Conservation (phyloP, 2,113 vertebrate species). For the Pterocles gutturalis region DNA sequence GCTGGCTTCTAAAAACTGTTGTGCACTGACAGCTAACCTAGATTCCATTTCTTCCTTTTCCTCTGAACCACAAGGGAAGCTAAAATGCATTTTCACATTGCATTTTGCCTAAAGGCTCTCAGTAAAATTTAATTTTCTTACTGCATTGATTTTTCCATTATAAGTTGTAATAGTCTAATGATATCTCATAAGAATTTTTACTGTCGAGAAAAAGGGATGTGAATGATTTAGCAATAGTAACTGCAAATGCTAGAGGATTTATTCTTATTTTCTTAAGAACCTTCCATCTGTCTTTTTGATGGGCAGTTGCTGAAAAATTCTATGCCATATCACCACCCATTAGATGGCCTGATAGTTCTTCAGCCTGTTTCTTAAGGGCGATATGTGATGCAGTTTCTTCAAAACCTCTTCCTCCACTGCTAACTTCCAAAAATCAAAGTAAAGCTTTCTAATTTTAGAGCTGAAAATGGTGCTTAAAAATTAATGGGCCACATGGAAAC, state of each 20-base stretch:
- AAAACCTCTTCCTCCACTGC: not conserved
- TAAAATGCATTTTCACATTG: slow-evolving; percentile 93
- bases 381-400: not conserved
- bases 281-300: slow-evolving; percentile 20
- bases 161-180: slow-evolving; percentile 88
- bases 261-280: slow-evolving; percentile 43
- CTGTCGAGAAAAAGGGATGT: slow-evolving; percentile 68
- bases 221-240: slow-evolving; percentile 76
- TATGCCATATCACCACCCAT: not conserved
- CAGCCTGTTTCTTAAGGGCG: not conserved
- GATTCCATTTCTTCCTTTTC: slow-evolving; percentile 81
- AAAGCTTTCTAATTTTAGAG: not conserved
- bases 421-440: slow-evolving; percentile 37
- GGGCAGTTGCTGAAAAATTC: slow-evolving; percentile 1
- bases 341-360: not conserved
- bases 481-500: slow-evolving; percentile 13
- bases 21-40: slow-evolving; percentile 80
- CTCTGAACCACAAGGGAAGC: slow-evolving; percentile 85
- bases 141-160: slow-evolving; percentile 93
- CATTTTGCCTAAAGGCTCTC: slow-evolving; percentile 96
- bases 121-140: slow-evolving; percentile 98
- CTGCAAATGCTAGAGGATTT: slow-evolving; percentile 47
- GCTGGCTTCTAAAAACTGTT: slow-evolving; percentile 69
- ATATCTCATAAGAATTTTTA: slow-evolving; percentile 84
- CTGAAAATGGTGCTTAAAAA: slow-evolving; percentile 24